Base-by-base conservation (phyloP, 2,797 vertebrate species). In the Diceros bicornis region DNA sequence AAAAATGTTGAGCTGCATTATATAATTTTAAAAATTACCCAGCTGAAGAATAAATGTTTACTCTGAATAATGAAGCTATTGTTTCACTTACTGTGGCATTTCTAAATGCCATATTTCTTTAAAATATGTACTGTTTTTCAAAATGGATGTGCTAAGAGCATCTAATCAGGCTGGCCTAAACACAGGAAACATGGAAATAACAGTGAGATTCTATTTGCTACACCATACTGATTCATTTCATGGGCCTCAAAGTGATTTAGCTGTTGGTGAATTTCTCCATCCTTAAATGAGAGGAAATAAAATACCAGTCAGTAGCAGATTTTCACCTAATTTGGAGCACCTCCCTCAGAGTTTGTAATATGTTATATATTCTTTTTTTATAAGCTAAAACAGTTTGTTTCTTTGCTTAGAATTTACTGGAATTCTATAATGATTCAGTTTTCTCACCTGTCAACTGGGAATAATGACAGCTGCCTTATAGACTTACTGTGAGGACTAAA, bases 71-170 rank as follows among this genome's bases (percentile, higher is more conserved):
- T 69, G 18, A 79, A 75, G 52, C 12, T 66, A 52, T 52, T n/a
- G 20, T 66, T 66, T 61, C 59, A 25, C 62, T 93, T 85, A 74
- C 5, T 75, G 41, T 61, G 68, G 66, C 81, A 93, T 61, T 93
- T 95, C 96, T 93, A 87, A 95, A 95, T 62, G 81, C 37, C 52
- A 50, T 57, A 95, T 44, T 75, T 93, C 86, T 93, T 87, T 95
- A 77, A 95, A 91, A 95, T 44, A 61, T 55, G 44, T 69, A 41
- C 20, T n/a, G 32, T 85, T 81, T 97, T 86, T 64, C 93, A 74
- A 89, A 86, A 84, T 41, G 14, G 25, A 82, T 69, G 34, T 52
- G 86, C 52, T 75, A 91, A 86, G 57, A 59, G 14, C 66, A 95
- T 61, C 74, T 92, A 97, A 55, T 85, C 69, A 81, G 68, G 32